Percentiles rank a stretch among this genome's conserved stretches.
Conservation (phyloP, 2,888 invertebrate genomes). For the Ctenicera cuprea region DNA sequence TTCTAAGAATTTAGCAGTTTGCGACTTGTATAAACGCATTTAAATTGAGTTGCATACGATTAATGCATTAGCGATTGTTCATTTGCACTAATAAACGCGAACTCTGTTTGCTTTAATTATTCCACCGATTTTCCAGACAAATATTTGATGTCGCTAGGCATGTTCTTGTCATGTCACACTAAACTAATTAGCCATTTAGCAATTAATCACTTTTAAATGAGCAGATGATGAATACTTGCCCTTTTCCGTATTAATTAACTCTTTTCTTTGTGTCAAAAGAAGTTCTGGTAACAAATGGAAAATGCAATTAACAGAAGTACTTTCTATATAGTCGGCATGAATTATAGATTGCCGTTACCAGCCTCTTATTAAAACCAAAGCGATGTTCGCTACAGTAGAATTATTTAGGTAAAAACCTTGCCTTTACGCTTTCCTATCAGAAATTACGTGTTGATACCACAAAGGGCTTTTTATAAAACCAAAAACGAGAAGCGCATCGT, state of each 20-base stretch:
- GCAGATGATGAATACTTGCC: slow-evolving; percentile 23
- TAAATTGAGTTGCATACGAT: not conserved
- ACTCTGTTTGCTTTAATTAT: slow-evolving; percentile 16
- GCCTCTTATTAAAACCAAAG: slow-evolving; percentile 25
- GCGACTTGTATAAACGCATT: no score
- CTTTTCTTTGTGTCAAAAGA: slow-evolving; percentile 36
- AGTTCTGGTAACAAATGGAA: slow-evolving; percentile 25
- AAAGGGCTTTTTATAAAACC: slow-evolving; percentile 1
- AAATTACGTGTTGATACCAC: not conserved
- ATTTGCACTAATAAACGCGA: not conserved
- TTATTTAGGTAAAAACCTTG: slow-evolving; percentile 5
- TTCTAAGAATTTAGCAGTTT: no score
- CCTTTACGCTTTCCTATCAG: not conserved
- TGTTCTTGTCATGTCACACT: slow-evolving; percentile 17
- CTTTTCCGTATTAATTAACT: slow-evolving; percentile 29
- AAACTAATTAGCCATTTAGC: slow-evolving; percentile 23
- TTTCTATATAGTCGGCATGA: slow-evolving; percentile 33
- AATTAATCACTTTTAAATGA: slow-evolving; percentile 29
- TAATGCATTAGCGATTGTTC: not conserved
- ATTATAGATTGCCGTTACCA: slow-evolving; percentile 24
- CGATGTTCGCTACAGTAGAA: not conserved
- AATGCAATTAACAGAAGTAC: slow-evolving; percentile 33
- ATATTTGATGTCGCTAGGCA: slow-evolving; percentile 28
- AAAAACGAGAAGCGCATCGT: not conserved
- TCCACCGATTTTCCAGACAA: slow-evolving; percentile 11